These are phyloP conservation scores for Hucho hucho DNA, from an alignment of 2,113 vertebrate species.

Conservation along the genomic window DNA sequence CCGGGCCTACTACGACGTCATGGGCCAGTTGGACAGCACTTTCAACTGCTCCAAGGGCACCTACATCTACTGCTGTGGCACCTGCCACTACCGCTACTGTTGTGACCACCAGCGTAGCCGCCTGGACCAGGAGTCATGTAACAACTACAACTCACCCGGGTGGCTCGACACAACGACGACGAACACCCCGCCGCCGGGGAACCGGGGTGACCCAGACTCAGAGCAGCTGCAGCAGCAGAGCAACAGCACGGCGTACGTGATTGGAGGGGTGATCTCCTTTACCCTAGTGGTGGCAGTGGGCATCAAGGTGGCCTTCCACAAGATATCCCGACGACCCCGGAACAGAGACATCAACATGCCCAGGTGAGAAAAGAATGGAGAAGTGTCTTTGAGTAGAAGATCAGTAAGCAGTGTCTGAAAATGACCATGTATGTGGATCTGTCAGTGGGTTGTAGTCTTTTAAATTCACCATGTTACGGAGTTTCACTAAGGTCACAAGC, in stretches of 20 bases:
- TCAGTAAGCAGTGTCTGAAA: no score
- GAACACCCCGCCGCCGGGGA: slow-evolving; percentile 61
- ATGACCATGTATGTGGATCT: no score
- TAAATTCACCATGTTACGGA: no score
- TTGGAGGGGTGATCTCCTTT: slow-evolving; percentile 89
- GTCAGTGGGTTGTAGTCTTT: no score
- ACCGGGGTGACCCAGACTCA: slow-evolving; percentile 72
- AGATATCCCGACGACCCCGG: slow-evolving; percentile 82
- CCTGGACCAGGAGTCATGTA: slow-evolving; percentile 85
- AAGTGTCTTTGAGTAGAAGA: no score
- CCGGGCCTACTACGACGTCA: slow-evolving; percentile 88
- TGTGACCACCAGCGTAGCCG: slow-evolving; percentile 84
- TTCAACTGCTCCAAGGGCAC: slow-evolving; percentile 89
- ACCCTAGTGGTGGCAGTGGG: slow-evolving; percentile 84
- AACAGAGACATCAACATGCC: slow-evolving; percentile 87
- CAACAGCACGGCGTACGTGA: slow-evolving; percentile 87
- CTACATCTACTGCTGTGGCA: slow-evolving; percentile 91
- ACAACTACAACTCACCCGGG: slow-evolving; percentile 81
- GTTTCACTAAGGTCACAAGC: no score
- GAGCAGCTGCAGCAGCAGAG: slow-evolving; percentile 75
- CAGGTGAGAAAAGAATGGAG: slow-evolving; percentile 65
- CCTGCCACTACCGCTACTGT: slow-evolving; percentile 92
- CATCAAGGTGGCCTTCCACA: slow-evolving; percentile 86
- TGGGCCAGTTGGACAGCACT: slow-evolving; percentile 88
- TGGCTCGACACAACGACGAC: slow-evolving; percentile 80